Percentiles rank a stretch among this genome's conserved stretches.
These are phyloP conservation scores for Orientallactaga sibirica DNA, from an alignment of 2,797 vertebrate species.

Conservation along the genomic window DNA sequence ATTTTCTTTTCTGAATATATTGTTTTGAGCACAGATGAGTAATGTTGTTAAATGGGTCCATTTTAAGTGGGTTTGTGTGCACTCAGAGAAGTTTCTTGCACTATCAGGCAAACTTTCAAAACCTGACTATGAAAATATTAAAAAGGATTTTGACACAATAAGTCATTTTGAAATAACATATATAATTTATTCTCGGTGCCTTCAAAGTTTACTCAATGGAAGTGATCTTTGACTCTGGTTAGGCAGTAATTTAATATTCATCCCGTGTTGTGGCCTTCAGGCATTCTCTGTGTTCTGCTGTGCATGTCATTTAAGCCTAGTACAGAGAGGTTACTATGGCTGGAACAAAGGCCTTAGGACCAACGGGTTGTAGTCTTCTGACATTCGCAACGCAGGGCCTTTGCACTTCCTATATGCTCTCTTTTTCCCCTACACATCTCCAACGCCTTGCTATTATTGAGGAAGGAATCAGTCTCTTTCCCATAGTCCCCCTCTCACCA, in stretches of 20 bases:
- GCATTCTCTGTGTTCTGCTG: not conserved
- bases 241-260: not conserved
- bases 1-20: constrained; percentile 37
- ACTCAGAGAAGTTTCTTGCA: not conserved
- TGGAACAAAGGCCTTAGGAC: not conserved
- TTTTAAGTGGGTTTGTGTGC: constrained; percentile 32
- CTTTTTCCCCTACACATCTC: too few species aligned
- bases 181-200: constrained; percentile 7
- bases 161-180: not conserved
- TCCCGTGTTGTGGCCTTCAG: not conserved
- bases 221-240: not conserved
- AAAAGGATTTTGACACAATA: constrained; percentile 20
- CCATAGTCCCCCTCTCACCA: not conserved
- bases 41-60: constrained; percentile 18
- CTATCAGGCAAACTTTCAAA: constrained; percentile 28
- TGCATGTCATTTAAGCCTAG: not conserved
- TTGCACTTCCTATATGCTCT: not conserved
- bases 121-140: constrained; percentile 44
- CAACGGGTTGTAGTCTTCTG: not conserved
- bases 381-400: not conserved
- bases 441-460: not conserved
- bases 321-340: not conserved
- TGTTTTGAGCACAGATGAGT: not conserved
- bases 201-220: constrained; percentile 18
- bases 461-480: not conserved